Conservation (phyloP, 1,140 invertebrate species). For the Neodiprion virginianus region DNA sequence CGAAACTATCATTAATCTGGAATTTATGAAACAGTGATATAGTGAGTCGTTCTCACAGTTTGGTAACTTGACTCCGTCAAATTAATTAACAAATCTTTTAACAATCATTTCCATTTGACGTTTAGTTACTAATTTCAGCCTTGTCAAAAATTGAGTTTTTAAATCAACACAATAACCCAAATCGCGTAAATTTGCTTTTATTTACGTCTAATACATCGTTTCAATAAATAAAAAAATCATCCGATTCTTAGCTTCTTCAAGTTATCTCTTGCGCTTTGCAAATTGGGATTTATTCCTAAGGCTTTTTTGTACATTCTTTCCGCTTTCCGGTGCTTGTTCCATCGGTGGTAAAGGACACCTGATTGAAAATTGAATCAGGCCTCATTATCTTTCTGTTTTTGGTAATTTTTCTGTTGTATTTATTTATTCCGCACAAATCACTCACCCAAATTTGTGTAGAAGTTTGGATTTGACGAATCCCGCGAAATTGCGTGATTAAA, state of each 20-base stretch:
- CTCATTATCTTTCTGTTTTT: conserved; percentile 1
- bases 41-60: too few species aligned
- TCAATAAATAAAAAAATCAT: too few species aligned
- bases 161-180: too few species aligned
- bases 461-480: conserved; percentile 73
- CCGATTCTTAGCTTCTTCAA: conserved; percentile 58
- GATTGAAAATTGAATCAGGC: conserved; percentile 16
- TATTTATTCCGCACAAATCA: conserved; percentile 17
- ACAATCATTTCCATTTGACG: too few species aligned
- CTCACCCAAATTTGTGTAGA: conserved; percentile 86
- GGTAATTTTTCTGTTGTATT: neutral
- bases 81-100: too few species aligned
- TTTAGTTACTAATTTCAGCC: too few species aligned
- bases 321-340: conserved; percentile 81
- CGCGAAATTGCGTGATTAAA: conserved; percentile 79
- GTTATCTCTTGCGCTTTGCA: conserved; percentile 73
- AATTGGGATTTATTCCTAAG: conserved; percentile 73
- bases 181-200: too few species aligned
- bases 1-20: too few species aligned
- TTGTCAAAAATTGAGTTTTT: too few species aligned
- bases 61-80: too few species aligned
- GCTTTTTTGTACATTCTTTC: conserved; percentile 79
- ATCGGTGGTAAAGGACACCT: conserved; percentile 94
- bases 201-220: too few species aligned
- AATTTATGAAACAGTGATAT: too few species aligned